A percentile compares a stretch with the other conserved stretches of the same genome.
Conservation (phyloP, 2,797 vertebrate genomes). For the Microctenopoma lineatum region DNA sequence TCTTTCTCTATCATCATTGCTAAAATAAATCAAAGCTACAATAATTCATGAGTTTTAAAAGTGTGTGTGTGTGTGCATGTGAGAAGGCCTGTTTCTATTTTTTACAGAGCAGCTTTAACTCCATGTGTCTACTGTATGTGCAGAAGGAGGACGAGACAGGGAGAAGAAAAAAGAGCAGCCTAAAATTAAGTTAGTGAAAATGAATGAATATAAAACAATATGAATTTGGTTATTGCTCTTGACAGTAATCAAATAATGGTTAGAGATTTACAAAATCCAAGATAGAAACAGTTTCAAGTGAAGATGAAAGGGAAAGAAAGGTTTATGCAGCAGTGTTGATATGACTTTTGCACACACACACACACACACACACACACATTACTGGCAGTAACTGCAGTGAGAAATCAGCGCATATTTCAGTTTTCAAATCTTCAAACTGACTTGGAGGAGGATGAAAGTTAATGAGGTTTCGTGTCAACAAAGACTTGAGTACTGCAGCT, state of each 20-base stretch:
- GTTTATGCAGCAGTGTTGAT: slow-evolving; percentile 33
- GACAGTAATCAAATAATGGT: slow-evolving; percentile 53
- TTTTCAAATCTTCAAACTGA: slow-evolving; percentile 42
- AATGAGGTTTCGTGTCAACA: slow-evolving; percentile 68
- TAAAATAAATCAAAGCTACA: slow-evolving; percentile 74
- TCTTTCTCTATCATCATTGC: slow-evolving; percentile 53
- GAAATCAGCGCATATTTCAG: slow-evolving; percentile 45
- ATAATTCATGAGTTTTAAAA: slow-evolving; percentile 72
- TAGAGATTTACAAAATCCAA: slow-evolving; percentile 36
- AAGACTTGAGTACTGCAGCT: slow-evolving; percentile 33
- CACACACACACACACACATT: slow-evolving; percentile 34
- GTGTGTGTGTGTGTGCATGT: slow-evolving; percentile 25
- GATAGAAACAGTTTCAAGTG: slow-evolving; percentile 20
- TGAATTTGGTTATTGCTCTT: slow-evolving; percentile 28
- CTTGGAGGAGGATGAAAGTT: slow-evolving; percentile 57
- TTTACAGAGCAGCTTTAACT: slow-evolving; percentile 39
- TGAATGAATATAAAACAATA: slow-evolving; percentile 33
- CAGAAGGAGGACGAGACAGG: slow-evolving; percentile 13
- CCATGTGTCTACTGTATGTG: slow-evolving; percentile 17
- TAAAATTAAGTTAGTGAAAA: slow-evolving; percentile 33
- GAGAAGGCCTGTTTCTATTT: slow-evolving; percentile 33
- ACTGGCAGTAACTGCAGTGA: slow-evolving; percentile 18
- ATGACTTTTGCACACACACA: slow-evolving; percentile 33
- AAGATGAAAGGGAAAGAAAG: slow-evolving; percentile 38
- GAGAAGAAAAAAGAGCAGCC: slow-evolving; percentile 6